Base-by-base conservation (phyloP, 2,113 vertebrate species). In the Callocephalon fimbriatum region DNA sequence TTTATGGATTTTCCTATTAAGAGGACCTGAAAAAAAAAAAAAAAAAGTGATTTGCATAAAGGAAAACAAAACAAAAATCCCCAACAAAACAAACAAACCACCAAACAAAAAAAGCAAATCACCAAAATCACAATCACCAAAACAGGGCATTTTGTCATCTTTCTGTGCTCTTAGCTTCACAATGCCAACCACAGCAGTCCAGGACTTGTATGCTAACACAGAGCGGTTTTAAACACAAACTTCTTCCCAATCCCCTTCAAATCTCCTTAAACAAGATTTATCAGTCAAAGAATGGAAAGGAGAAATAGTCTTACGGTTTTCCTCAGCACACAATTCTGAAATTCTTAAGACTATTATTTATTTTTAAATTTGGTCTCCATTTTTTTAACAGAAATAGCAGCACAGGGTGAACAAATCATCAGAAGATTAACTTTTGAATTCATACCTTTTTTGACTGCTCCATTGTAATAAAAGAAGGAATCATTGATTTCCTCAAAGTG, bases 1-100 rank as follows among this genome's bases (percentile, higher is more conserved):
- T 99, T 99, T 80, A 99, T 99, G 86, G 99, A 99, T 96, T 99
- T 99, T 82, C 99, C 99, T 81, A 99, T 99, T 78, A 99, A 98
- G 62, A 99, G 99, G 14, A 99, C 99, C 99, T 99, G 67, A 68
- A 90, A 10, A 90, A 53, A 77, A 45, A 31, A 38, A 40, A 86
- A 10, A 58, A 21, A 53, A 67, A 81, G 26, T 10, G 0, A 91
- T 72, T 90, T 77, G 16, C 25, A 25, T 47, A 1, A 20, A 85
- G 67, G 4, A 7, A 61, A 59, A 45, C 42, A 35, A 31, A 4
- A 15, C 26, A 50, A 50, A 10, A 53, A 9, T 0, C 15, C 58
- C 32, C 56, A 58, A 23, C 20, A n/a, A 15, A 22, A 14, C 35
- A 40, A 44, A 13, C 4, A 20, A 31, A 26, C 5, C 1, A 15